Base-by-base conservation (phyloP, 2,113 vertebrate genomes). In the Lynx canadensis region DNA sequence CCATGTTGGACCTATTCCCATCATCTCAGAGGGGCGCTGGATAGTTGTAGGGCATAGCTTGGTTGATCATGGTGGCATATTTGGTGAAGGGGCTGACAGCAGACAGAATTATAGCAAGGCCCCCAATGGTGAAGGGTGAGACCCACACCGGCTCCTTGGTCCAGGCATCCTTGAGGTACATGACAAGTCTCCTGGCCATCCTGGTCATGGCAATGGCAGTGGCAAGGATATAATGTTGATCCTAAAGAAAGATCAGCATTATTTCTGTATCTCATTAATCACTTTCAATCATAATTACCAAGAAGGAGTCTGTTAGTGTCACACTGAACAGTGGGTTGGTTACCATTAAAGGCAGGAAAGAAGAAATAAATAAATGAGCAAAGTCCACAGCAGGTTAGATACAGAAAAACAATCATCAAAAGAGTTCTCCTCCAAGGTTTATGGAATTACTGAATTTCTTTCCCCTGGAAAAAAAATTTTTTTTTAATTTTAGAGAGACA, bases 331-430 rank as follows among this genome's bases (percentile, higher is more conserved):
- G 33, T 82, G 5, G 9, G 55, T 23, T 57, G 19, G 29, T 85
- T 45, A 74, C 68, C 66, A 83, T 63, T 90, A 92, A 63, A 63
- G 9, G 1, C 13, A 25, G 18, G 14, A 94, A 94, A 79, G 7
- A 83, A 31, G 6, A 96, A 87, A 83, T 83, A 96, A 87, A 83
- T 83, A 66, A 92, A 81, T 92, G 9, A 19, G 12, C 29, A 80
- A 97, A 89, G 14, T 10, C 41, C 71, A 80, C 3, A 74, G 33
- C n/a, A 25, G 14, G 21, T 19, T 80, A 90, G 14, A 76, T 63
- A 38, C 15, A 79, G 9, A 68, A 79, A 52, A 88, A 83, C 41
- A 85, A 52, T 71, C 23, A 31, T 89, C 33, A 27, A 33, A 88
- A 45, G 25, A 78, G 27, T 41, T 93, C 52, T 87, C 68, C 86